phyloP scores from a whole-genome alignment of 2,797 vertebrate genomes.

The Acipenser transmontanus region DNA sequence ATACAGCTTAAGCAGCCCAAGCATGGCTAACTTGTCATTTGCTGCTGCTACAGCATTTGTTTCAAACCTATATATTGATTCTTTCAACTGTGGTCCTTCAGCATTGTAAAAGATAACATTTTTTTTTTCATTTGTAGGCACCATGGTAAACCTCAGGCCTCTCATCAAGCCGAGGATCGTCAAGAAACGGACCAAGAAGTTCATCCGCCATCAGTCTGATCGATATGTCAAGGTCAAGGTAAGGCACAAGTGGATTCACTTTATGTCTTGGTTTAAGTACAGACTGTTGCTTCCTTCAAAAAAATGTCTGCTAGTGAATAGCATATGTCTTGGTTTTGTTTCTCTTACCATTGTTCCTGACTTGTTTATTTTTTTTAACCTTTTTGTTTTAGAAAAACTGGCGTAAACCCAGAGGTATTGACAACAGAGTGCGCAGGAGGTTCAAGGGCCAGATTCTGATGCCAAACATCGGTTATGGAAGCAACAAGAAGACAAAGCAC shows the following conservation, averaged over 20 bases:
- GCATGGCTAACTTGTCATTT: no score
- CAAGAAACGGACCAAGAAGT: conserved; percentile 97
- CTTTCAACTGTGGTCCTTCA: no score
- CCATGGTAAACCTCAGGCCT: conserved; percentile 86
- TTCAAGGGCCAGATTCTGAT: conserved; percentile 98
- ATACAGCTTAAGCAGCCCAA: no score
- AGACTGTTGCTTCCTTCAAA: background rate
- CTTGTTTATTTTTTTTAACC: conserved; percentile 1
- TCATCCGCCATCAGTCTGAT: conserved; percentile 95
- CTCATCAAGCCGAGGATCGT: conserved; percentile 88
- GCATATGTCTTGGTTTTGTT: background rate
- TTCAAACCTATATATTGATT: no score
- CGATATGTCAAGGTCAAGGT: conserved; percentile 97
- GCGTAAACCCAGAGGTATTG: conserved; percentile 95
- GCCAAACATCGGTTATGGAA: conserved; percentile 97
- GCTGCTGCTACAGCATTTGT: no score
- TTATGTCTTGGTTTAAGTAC: no score
- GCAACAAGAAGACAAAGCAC: conserved; percentile 95
- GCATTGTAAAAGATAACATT: background rate
- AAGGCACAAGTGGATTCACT: conserved; percentile 11
- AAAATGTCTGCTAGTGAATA: background rate
- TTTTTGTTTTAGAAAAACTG: conserved; percentile 75
- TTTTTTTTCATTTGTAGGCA: conserved; percentile 42
- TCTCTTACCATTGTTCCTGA: background rate
- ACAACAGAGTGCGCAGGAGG: conserved; percentile 90